Percentiles rank a stretch among this genome's conserved stretches.
Evolutionary conservation across 2,797 vertebrate genomes (phyloP).

Genomic region (Chrysocyon brachyurus): DNA sequence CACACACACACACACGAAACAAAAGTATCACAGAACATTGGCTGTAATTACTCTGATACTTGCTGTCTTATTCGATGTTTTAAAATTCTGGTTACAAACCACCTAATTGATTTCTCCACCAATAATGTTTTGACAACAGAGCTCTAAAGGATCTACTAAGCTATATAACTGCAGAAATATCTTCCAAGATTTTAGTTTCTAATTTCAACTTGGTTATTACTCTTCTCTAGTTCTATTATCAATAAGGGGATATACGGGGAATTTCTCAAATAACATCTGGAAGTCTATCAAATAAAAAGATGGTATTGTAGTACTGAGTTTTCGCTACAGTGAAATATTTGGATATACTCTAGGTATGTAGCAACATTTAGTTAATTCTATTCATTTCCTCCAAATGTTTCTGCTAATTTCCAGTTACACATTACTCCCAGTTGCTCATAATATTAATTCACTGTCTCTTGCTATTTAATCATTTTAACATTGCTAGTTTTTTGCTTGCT

Average conservation of each 20-base stretch:
- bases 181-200: constrained; percentile 26
- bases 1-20: not conserved
- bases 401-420: not conserved
- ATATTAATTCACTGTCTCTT: not conserved
- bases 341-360: not conserved
- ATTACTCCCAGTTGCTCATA: not conserved
- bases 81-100: constrained; percentile 49
- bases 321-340: not conserved
- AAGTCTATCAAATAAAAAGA: not conserved
- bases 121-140: not conserved
- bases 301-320: not conserved
- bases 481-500: not conserved
- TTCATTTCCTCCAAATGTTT: constrained; percentile 38
- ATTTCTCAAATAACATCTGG: not conserved
- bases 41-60: not conserved
- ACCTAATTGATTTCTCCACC: not conserved
- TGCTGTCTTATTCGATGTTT: not conserved
- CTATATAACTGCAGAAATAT: not conserved
- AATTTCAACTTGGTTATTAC: not conserved
- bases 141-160: constrained; percentile 7
- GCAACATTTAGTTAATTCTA: not conserved
- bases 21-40: not conserved
- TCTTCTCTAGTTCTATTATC: not conserved
- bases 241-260: not conserved
- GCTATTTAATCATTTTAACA: constrained; percentile 46